These are phyloP conservation scores for Pachycephus smyrnensis DNA, from an alignment of 2,888 invertebrate species.

Conservation along the genomic window DNA sequence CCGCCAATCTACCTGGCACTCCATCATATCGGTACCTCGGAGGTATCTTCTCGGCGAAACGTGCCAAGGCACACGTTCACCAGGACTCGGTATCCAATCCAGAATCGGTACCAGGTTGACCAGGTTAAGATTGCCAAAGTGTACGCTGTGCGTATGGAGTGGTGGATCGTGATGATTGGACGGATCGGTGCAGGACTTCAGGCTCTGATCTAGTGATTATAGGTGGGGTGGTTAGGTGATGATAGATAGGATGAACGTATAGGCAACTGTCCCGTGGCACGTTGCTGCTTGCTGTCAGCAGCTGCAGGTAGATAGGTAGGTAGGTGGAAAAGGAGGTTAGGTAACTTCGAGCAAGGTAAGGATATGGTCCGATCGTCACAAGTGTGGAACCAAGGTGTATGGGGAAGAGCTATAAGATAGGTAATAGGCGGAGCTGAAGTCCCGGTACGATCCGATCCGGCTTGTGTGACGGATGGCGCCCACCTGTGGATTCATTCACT, in stretches of 20 bases:
- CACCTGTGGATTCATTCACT: slow-evolving; percentile 68
- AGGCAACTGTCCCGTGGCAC: slow-evolving; percentile 55
- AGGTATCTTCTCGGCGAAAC: slow-evolving; percentile 6
- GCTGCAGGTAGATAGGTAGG: slow-evolving; percentile 47
- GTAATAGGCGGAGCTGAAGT: slow-evolving; percentile 55
- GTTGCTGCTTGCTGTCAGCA: slow-evolving; percentile 50
- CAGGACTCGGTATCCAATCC: background rate
- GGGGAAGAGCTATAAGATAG: slow-evolving; percentile 31
- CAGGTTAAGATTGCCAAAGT: background rate
- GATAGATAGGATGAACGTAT: slow-evolving; percentile 51
- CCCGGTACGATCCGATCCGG: slow-evolving; percentile 47
- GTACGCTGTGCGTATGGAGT: background rate
- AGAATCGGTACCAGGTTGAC: background rate
- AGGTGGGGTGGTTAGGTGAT: slow-evolving; percentile 35
- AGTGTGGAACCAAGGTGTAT: slow-evolving; percentile 32
- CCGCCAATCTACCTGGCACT: slow-evolving; percentile 64
- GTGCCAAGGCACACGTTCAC: background rate
- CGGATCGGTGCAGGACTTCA: background rate
- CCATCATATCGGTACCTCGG: slow-evolving; percentile 52
- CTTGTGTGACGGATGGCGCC: slow-evolving; percentile 66
- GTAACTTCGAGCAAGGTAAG: slow-evolving; percentile 27
- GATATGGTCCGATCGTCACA: slow-evolving; percentile 2
- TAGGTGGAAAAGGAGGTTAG: slow-evolving; percentile 30
- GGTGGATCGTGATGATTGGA: background rate
- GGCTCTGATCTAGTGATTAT: background rate